Evolutionary conservation across 1,140 invertebrate genomes (phyloP).

Genomic region (Himalopsyche phryganea): DNA sequence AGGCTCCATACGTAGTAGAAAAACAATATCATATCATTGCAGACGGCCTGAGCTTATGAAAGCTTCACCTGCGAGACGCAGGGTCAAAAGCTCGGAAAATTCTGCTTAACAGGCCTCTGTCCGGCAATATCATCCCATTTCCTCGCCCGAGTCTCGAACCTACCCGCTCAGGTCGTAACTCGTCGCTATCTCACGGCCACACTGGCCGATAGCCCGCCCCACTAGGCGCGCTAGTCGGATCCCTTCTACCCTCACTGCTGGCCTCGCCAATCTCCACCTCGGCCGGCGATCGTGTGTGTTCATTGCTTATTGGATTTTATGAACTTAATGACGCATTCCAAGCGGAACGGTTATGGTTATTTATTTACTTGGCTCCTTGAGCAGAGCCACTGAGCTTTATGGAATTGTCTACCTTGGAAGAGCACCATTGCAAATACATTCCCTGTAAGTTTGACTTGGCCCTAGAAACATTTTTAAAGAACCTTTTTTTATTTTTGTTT

Average conservation of each 20-base stretch:
- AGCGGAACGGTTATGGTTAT: slow-evolving; percentile 12
- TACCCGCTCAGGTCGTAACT: slow-evolving; percentile 20
- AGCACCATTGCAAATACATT: no score
- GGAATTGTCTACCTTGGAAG: no score
- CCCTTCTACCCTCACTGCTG: background rate
- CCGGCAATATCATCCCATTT: slow-evolving; percentile 11
- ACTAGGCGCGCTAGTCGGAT: background rate
- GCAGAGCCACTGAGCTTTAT: no score
- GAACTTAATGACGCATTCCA: slow-evolving; percentile 30
- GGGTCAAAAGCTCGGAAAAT: no score
- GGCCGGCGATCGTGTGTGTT: slow-evolving; percentile 10
- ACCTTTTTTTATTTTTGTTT: no score
- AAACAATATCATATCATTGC: no score
- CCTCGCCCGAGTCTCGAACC: background rate
- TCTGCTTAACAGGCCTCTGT: slow-evolving; percentile 15
- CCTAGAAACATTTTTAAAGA: no score
- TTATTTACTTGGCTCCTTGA: slow-evolving; percentile 2
- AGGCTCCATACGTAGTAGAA: no score
- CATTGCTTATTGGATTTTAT: slow-evolving; percentile 33
- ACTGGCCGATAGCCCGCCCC: background rate
- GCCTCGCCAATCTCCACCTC: background rate
- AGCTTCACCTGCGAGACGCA: no score
- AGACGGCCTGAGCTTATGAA: no score
- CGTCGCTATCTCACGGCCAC: slow-evolving; percentile 21
- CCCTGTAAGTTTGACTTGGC: no score